These are phyloP conservation scores for Eupithecia exiguata DNA, from an alignment of 2,888 invertebrate genomes.

Conservation along the genomic window DNA sequence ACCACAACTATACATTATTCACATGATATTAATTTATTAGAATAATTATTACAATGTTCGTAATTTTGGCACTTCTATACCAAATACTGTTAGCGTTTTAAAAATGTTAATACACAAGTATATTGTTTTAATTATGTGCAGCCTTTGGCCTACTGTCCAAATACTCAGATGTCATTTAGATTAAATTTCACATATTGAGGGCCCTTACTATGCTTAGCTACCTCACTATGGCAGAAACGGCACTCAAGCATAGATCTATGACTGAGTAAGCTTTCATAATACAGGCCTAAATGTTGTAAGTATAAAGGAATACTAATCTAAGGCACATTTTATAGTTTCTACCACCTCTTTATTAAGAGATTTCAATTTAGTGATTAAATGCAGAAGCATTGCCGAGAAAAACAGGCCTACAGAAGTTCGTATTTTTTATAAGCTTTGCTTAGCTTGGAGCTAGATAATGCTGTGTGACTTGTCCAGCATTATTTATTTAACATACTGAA, in stretches of 20 bases:
- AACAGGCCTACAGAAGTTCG: background rate
- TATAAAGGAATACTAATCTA: background rate
- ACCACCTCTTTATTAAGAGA: background rate
- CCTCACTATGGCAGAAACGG: too few species aligned
- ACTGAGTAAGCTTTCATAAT: too few species aligned
- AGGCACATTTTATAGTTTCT: background rate
- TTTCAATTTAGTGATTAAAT: background rate
- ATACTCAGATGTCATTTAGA: background rate
- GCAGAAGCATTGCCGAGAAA: background rate
- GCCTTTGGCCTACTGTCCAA: background rate
- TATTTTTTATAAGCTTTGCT: background rate
- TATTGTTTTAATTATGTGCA: background rate
- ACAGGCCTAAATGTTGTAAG: too few species aligned
- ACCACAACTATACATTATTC: conserved; percentile 15
- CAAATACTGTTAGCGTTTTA: conserved; percentile 29
- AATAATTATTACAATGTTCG: conserved; percentile 30
- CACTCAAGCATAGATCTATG: too few species aligned
- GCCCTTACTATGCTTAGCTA: too few species aligned
- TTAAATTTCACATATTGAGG: background rate
- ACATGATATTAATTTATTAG: conserved; percentile 30
- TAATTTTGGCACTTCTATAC: conserved; percentile 37
- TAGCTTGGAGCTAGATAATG: too few species aligned
- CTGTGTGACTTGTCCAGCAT: too few species aligned
- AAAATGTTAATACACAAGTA: background rate
- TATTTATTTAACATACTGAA: too few species aligned